phyloP scores from a whole-genome alignment of 2,113 vertebrate genomes.

The Notiomystis cincta region DNA sequence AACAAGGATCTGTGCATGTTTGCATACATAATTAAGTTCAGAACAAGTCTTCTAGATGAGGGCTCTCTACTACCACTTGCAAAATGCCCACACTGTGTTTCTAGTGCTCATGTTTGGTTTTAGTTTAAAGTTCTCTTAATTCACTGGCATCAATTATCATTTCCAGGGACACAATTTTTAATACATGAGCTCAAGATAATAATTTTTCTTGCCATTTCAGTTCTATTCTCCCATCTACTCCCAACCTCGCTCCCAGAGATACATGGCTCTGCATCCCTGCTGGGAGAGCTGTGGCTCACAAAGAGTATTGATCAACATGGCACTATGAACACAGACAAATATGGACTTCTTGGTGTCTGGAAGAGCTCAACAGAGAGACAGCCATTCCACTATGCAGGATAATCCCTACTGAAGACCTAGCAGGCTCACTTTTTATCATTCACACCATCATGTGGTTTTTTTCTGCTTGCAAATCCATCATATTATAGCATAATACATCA shows the following conservation, averaged over 20 bases:
- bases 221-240: not conserved
- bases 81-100: not conserved
- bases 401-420: not conserved
- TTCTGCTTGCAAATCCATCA: not conserved
- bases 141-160: not conserved
- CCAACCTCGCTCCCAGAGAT: fast-evolving
- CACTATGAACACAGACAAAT: not conserved
- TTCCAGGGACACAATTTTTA: not conserved
- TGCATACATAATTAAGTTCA: not conserved
- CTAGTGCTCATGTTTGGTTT: not conserved
- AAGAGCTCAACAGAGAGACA: not conserved
- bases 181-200: not conserved
- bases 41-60: not conserved
- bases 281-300: not conserved
- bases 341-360: not conserved
- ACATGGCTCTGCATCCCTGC: not conserved
- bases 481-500: not conserved
- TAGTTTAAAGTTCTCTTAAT: not conserved
- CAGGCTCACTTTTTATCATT: not conserved
- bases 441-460: not conserved
- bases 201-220: not conserved
- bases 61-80: not conserved
- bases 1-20: not conserved
- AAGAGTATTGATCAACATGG: not conserved
- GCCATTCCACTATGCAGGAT: not conserved